Base-by-base conservation (phyloP, 2,113 vertebrate species). In the Arizona elegans region DNA sequence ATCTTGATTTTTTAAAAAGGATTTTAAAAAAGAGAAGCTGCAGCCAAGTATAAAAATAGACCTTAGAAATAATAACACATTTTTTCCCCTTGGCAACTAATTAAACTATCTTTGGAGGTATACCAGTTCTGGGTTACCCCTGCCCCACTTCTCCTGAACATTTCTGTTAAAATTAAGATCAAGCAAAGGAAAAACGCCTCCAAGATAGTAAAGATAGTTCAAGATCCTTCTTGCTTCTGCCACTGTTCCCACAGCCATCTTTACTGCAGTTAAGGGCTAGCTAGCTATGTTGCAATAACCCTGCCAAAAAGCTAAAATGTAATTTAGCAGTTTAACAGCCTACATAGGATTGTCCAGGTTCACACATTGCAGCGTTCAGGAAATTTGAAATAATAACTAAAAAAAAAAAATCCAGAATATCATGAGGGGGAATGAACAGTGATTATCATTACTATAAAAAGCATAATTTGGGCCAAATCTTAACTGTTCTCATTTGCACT, bases 311-410 rank as follows among this genome's bases (percentile, higher is more conserved):
- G 52, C 3, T 86, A n/a, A 26, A 91, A 38, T 88, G 91, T 8
- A 85, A 90, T 26, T 26, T 8, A 13, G 81, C 88, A 94, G 23
- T 87, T 1, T 52, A 91, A 92, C 10, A 75, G 26, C 62, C 29
- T 81, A 26, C 5, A 10, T 0, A 0, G 89, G 56, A n/a, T 0
- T 93, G 75, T 33, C 0, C 0, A n/a, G 26, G 92, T 17, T 3
- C 54, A 52, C 54, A 29, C 89, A 89, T 53, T 65, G 65, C 52
- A 55, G 95, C 62, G 47, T 93, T 91, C 52, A 88, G 5, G 8
- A 1, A 15, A 85, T 24, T 26, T 43, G 91, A 50, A 96, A 93
- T 0, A 55, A 33, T 62, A 94, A 56, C 0, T 2, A 43, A 43
- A 2, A 23, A 0, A 54, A 0, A 54, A 12, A 86, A 93, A 87